phyloP scores from a whole-genome alignment of 2,888 invertebrate species.

The Apamea crenata region DNA sequence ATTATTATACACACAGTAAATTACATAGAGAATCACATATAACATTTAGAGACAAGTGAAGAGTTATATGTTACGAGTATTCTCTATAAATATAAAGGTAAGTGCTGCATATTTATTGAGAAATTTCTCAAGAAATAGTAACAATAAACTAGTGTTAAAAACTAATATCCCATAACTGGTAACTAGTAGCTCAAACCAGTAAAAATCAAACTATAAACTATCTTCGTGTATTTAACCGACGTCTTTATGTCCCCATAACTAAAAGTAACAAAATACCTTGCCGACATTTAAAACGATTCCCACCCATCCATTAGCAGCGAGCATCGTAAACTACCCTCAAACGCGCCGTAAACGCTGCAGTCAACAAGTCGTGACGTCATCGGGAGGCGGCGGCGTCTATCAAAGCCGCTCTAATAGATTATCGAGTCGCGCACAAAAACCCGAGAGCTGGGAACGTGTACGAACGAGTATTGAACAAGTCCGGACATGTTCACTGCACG shows the following conservation, averaged over 20 bases:
- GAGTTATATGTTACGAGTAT: too few species aligned
- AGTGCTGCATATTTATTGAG: background rate
- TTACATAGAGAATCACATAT: too few species aligned
- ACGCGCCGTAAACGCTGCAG: background rate
- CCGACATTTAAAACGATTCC: background rate
- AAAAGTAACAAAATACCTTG: background rate
- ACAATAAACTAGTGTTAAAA: background rate
- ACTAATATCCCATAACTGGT: background rate
- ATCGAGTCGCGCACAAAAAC: slow-evolving; percentile 28
- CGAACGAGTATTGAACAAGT: slow-evolving; percentile 26
- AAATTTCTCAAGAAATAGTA: background rate
- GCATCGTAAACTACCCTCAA: slow-evolving; percentile 23
- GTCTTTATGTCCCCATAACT: background rate
- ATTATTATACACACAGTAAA: too few species aligned
- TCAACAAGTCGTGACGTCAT: slow-evolving; percentile 39
- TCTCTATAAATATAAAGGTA: too few species aligned
- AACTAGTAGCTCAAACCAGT: background rate
- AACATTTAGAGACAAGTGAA: background rate
- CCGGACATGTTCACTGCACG: slow-evolving; percentile 20
- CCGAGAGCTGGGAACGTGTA: background rate
- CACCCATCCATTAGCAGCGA: background rate
- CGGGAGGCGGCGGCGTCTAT: background rate
- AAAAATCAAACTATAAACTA: background rate
- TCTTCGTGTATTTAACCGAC: background rate
- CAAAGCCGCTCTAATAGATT: slow-evolving; percentile 33